These are phyloP conservation scores for Tiliacea citrago DNA, from an alignment of 2,888 invertebrate species.

Conservation along the genomic window DNA sequence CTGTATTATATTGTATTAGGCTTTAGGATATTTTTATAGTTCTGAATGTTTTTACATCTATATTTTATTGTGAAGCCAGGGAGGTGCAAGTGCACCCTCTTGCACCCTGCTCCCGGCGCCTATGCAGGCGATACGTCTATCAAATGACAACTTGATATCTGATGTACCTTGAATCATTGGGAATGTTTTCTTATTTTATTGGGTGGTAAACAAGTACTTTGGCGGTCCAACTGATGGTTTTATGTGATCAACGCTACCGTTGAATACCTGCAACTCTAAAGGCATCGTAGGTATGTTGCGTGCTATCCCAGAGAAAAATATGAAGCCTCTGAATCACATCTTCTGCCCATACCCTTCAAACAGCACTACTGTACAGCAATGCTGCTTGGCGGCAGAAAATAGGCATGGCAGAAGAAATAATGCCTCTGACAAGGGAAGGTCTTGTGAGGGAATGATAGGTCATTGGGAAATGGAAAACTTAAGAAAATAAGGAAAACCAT, in stretches of 20 bases:
- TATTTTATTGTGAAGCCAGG: too few species aligned
- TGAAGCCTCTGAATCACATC: background rate
- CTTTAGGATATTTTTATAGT: too few species aligned
- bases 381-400: background rate
- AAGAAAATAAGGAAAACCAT: background rate
- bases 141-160: slow-evolving; percentile 3
- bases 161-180: background rate
- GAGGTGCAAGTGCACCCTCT: too few species aligned
- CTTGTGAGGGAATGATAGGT: background rate
- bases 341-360: too few species aligned
- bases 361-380: too few species aligned
- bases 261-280: too few species aligned
- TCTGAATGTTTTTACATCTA: too few species aligned
- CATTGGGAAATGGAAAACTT: background rate
- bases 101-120: too few species aligned
- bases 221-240: background rate
- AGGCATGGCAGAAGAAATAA: too few species aligned
- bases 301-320: background rate
- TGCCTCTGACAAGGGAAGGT: background rate
- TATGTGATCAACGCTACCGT: background rate
- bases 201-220: background rate
- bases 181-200: background rate
- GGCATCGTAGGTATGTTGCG: background rate
- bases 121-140: too few species aligned
- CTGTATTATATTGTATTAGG: too few species aligned